Evolutionary conservation across 1,140 invertebrate species (phyloP), one percentile per base, ranked within the genome.

Genomic region (Diplogasteroides magnus): DNA sequence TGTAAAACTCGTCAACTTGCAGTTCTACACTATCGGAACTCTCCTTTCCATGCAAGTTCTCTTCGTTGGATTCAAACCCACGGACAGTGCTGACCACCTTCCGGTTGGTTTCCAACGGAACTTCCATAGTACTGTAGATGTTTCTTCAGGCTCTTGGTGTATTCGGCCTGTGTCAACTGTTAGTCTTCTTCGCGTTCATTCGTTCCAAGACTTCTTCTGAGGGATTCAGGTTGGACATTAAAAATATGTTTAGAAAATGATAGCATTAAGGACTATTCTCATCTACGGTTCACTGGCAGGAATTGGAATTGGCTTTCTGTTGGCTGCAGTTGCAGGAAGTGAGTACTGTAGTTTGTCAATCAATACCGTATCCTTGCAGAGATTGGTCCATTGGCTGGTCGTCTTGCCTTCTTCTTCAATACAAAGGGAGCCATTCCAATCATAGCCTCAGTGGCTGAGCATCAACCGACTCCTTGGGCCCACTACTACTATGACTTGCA

Each of bases 291-390:
- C 15, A 79, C 31, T 31, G 66, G 78, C 78, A 27, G 78, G 81
- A 48, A 91, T 99, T 82, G 95, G n/a, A n/a, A n/a, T n/a, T n/a
- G n/a, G n/a, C n/a, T n/a, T n/a, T n/a, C n/a, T n/a, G n/a, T n/a
- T n/a, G n/a, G n/a, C n/a, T n/a, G n/a, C n/a, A n/a, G n/a, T n/a
- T n/a, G n/a, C n/a, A n/a, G n/a, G n/a, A n/a, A n/a, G n/a, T n/a
- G n/a, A n/a, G n/a, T n/a, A n/a, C n/a, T n/a, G n/a, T n/a, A n/a
- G n/a, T n/a, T n/a, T n/a, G n/a, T n/a, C n/a, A n/a, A n/a, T n/a
- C n/a, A n/a, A n/a, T n/a, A n/a, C n/a, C n/a, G n/a, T n/a, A n/a
- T 96, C 97, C 29, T 99, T 96, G 96, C 96, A 93, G 86, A 97
- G 97, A 81, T 88, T 95, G 77, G 98, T 98, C 85, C 98, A 98